Conservation (phyloP, 2,888 invertebrate genomes). For the Crepidodera aurea region DNA sequence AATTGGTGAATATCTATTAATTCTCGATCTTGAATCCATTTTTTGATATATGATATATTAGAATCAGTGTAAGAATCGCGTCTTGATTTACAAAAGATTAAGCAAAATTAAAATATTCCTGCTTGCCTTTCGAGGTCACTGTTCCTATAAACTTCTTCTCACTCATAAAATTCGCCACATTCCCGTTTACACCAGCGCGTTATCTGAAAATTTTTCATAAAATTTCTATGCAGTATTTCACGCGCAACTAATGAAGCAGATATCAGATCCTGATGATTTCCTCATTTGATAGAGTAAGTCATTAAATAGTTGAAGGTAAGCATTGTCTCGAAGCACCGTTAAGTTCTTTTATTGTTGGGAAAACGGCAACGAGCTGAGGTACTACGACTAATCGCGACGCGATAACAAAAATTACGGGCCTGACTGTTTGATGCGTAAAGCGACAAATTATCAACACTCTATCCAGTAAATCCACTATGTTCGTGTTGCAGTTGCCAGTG, state of each 20-base stretch:
- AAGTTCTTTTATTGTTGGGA: constrained; percentile 12
- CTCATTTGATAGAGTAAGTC: constrained; percentile 15
- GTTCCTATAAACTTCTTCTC: neutral
- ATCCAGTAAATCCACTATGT: neutral
- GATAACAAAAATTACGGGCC: constrained; percentile 4
- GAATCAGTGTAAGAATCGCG: too few species aligned
- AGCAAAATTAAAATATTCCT: too few species aligned
- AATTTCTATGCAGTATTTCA: constrained; percentile 6
- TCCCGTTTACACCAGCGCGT: neutral
- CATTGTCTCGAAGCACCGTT: constrained; percentile 20
- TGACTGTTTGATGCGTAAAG: constrained; percentile 9
- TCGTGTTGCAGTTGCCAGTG: neutral
- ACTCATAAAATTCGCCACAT: neutral
- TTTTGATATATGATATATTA: too few species aligned
- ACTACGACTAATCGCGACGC: constrained; percentile 5
- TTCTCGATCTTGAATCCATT: too few species aligned
- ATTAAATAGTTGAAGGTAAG: constrained; percentile 14
- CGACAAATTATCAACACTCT: constrained; percentile 9
- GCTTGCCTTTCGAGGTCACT: too few species aligned
- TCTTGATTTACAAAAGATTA: too few species aligned
- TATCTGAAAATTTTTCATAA: neutral
- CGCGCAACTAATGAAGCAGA: constrained; percentile 17
- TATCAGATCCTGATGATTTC: constrained; percentile 25
- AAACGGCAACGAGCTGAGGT: neutral
- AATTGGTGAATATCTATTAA: too few species aligned